Conservation (phyloP, 2,797 vertebrate species). For the Masticophis lateralis region DNA sequence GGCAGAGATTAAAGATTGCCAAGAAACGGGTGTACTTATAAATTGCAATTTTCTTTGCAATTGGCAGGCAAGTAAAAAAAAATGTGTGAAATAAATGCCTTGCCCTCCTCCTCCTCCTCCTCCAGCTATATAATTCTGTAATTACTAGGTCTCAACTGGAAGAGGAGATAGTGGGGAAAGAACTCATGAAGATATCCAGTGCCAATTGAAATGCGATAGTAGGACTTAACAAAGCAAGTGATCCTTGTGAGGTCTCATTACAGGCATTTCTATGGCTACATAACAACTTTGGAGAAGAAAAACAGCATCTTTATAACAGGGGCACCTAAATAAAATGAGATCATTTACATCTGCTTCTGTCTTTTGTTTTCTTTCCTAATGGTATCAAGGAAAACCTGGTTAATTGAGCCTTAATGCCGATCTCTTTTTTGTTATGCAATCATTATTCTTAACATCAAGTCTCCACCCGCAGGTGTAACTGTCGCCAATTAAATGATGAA, state of each 20-base stretch:
- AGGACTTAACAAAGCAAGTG: conserved; percentile 34
- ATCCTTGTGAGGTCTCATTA: conserved; percentile 57
- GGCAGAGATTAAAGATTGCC: conserved; percentile 38
- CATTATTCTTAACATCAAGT: conserved; percentile 38
- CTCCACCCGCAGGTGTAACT: conserved; percentile 25
- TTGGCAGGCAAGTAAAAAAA: conserved; percentile 25
- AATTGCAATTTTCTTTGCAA: conserved; percentile 40
- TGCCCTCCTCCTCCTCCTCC: neutral
- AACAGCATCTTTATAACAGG: conserved; percentile 26
- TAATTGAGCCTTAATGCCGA: conserved; percentile 48
- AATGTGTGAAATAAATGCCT: neutral
- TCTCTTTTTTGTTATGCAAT: conserved; percentile 32
- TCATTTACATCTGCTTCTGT: conserved; percentile 3
- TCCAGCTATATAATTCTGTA: neutral
- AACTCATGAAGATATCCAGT: neutral
- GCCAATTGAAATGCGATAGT: conserved; percentile 22
- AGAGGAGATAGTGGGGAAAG: neutral
- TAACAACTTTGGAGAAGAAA: conserved; percentile 34
- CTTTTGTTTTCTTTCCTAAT: conserved; percentile 20
- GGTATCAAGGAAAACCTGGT: conserved; percentile 23
- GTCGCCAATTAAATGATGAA: conserved; percentile 66
- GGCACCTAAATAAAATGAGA: conserved; percentile 7
- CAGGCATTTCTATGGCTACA: conserved; percentile 39
- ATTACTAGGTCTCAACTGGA: conserved; percentile 13
- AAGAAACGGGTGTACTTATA: neutral